Base-by-base conservation (phyloP, 2,113 vertebrate genomes). In the Hippocampus abdominalis region DNA sequence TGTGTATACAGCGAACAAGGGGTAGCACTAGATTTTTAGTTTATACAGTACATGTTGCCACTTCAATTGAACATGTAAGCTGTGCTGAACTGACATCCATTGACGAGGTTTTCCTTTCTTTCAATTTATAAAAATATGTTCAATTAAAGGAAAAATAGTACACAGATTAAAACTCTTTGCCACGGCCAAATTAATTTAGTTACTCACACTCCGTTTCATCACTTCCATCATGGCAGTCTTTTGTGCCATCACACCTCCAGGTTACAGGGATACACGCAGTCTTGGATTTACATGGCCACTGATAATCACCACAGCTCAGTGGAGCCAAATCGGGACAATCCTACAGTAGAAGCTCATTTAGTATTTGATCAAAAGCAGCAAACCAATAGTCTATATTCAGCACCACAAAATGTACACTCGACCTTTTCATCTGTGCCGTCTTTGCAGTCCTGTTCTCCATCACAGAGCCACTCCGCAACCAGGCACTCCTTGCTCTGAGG, bases 371-470 rank as follows among this genome's bases (percentile, higher is more conserved):
- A 29, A 67, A 67, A 15, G 27, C 18, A 10, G 25, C 27, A 59
- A 15, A 36, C 4, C 32, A 6, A 36, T 36, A 36, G 32, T 36
- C 32, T 36, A 36, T 36, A 36, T 36, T 36, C 32, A 18, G 2
- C 57, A 60, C 16, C 57, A 60, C 57, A 32, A 36, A 27, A 2
- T 23, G 36, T 9, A 54, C 6, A 18, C 7, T 9, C 4, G 51
- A 97, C 96, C 94, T 95, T 91, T 76, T 98, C 96, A 0, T 98
- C 96, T 0, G 91, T 89, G 70, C 93, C 93, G 2, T 97, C 96
- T 69, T 72, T 53, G 29, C 96, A 98, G 92, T 98, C 96, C 0
- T 75, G 23, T 3, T 91, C 74, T 0, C 92, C 94, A 0, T 97
- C 96, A 36, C 96, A 98, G 56, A 90, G 53, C 96, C 95, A 96